These are phyloP conservation scores for Eupelmus urozonus DNA, from an alignment of 2,888 invertebrate species.

Conservation along the genomic window DNA sequence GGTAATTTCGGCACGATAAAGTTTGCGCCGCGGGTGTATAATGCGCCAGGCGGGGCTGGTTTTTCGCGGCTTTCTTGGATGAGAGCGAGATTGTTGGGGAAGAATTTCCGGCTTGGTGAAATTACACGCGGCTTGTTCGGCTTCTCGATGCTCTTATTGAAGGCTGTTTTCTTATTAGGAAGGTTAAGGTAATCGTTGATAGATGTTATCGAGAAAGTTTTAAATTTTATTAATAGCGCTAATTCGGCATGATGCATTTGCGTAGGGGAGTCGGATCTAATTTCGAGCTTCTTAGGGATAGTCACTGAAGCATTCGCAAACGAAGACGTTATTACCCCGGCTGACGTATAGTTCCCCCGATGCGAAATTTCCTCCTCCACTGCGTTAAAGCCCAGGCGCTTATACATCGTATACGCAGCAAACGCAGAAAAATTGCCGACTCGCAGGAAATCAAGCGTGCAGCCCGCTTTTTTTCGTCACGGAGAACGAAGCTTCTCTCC, in stretches of 20 bases:
- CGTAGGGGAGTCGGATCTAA: too few relatives aligned
- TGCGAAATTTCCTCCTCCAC: constrained; percentile 6
- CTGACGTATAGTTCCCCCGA: constrained; percentile 1
- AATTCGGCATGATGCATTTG: too few relatives aligned
- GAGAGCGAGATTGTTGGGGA: not conserved
- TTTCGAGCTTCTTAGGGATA: too few relatives aligned
- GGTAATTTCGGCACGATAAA: too few relatives aligned
- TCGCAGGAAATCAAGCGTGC: constrained; percentile 52
- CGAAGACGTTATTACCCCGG: not conserved
- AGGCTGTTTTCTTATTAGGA: too few relatives aligned
- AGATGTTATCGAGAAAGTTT: too few relatives aligned
- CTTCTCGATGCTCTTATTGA: not conserved
- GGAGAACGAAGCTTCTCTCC: not conserved
- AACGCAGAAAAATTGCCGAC: constrained; percentile 45
- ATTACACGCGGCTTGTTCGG: not conserved
- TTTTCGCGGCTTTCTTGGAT: not conserved
- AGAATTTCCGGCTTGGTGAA: not conserved
- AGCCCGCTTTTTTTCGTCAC: constrained; percentile 16
- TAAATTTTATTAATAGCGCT: too few relatives aligned
- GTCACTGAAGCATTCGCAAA: not conserved
- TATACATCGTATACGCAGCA: not conserved
- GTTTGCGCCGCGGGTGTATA: not conserved
- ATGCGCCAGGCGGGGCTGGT: not conserved
- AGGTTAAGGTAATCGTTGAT: not conserved
- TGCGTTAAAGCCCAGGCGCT: not conserved